Base-by-base conservation (phyloP, 2,888 invertebrate species). In the Muscina levida region DNA sequence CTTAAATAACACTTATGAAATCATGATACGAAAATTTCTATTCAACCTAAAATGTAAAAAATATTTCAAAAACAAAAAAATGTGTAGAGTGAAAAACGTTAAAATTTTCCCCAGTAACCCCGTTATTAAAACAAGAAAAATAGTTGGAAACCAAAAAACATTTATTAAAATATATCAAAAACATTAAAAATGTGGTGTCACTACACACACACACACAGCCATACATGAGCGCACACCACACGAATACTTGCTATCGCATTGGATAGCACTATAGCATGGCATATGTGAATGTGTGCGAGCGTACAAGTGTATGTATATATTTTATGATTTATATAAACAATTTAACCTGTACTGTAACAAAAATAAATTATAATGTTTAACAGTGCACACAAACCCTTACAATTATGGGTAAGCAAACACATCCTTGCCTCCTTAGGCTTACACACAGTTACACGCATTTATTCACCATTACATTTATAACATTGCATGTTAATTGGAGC, bases 291-390 rank as follows among this genome's bases (percentile, higher is more conserved):
- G 10, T 56, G 3, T 31, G 26, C 42, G 56, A 11, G 10, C 22
- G 46, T 13, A 22, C 8, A 8, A 31, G 31, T 44, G 65, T 26
- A 68, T 77, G 56, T 65, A 66, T 31, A n/a, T 46, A 66, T 72
- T 80, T 51, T 77, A 81, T 81, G 80, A 81, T 81, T 81, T 81
- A 81, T 81, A 77, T 81, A 77, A 81, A 77, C 77, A 81, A 74
- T 77, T 77, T 81, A 77, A 81, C 59, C 77, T 77, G 77, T 66
- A 81, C 70, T 71, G 77, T 74, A 80, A 73, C 70, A 73, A 74
- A 80, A 74, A 80, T 80, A 74, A 74, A 71, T 77, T 79, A 76
- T 51, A 72, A 48, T 76, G 13, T 56, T 75, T 68, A 48, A 67
- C 24, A 46, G 39, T 19, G 13, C 42, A 44, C 24, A 15, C 44